Base-by-base conservation (phyloP, 2,797 vertebrate species). In the Sebastiscus tertius region DNA sequence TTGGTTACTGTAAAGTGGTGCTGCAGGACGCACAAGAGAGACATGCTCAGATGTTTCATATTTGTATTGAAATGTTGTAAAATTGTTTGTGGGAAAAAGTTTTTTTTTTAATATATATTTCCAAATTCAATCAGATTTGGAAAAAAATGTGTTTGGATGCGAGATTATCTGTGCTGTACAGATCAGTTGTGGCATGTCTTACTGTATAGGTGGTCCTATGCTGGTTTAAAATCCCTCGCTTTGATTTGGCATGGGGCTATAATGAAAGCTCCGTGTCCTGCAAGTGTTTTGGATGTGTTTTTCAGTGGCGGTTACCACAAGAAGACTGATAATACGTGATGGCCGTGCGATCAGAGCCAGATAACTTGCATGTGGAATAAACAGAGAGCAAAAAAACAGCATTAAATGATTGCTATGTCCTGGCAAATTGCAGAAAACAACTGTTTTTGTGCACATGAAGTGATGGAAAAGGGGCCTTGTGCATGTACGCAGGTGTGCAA, bases 201-300 rank as follows among this genome's bases (percentile, higher is more conserved):
- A 27, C 9, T 82, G 55, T 65, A 16, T 42, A 69, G 61, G 54
- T n/a, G 5, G 4, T 49, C n/a, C 16, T 67, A 20, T 73, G 42
- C 31, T 63, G 49, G 22, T 42, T 33, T 13, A 31, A 70, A 76
- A 69, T 52, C 49, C 20, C 64, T 56, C 49, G 56, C 56, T 83
- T 80, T 82, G 29, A 54, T 86, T 87, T 68, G 79, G 52, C 59
- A 39, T 82, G 11, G 49, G 71, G 33, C 26, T 79, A 3, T 54
- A 58, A 67, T 49, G 72, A 49, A 77, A 62, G 49, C 55, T 72
- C 34, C 24, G 52, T 72, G 72, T 67, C 24, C 52, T 80, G 75
- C 56, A 71, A 73, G 68, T 86, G 77, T 76, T 78, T 75, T 83
- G 79, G 52, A 12, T 11, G 62, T 61, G 54, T n/a, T 69, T 90